Conservation (phyloP, 2,113 vertebrate genomes). For the Sinosuthora webbiana region DNA sequence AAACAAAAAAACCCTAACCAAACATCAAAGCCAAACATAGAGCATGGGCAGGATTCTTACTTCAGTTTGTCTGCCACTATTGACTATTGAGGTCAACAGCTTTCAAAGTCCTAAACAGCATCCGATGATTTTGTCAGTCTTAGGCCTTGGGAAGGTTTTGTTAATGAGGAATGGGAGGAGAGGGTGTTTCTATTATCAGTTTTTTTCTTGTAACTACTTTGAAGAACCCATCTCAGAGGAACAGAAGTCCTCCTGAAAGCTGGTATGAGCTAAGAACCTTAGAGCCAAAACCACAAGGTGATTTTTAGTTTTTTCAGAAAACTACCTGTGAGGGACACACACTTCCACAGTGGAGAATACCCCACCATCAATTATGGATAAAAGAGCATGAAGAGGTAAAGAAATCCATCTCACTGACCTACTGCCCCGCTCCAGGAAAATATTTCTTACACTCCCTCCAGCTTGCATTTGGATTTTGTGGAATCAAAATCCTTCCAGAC, state of each 20-base stretch:
- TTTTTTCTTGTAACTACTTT: not conserved
- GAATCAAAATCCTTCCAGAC: not conserved
- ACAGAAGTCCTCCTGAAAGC: not conserved
- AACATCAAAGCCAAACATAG: not conserved
- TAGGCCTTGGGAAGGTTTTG: not conserved
- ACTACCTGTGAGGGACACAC: not conserved
- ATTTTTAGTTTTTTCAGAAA: not conserved
- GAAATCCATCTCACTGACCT: not conserved
- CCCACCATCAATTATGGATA: not conserved
- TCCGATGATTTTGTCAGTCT: fast-evolving
- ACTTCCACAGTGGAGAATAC: not conserved
- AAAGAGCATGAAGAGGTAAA: not conserved
- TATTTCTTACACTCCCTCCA: not conserved
- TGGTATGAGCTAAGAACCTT: not conserved
- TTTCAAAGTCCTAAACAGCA: not conserved
- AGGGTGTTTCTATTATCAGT: not conserved
- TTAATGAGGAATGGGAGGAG: not conserved
- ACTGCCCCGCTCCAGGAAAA: not conserved
- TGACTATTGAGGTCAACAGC: not conserved
- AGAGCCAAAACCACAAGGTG: not conserved
- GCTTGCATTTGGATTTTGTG: not conserved
- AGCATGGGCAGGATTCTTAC: not conserved
- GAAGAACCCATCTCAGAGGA: not conserved
- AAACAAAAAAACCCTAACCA: not conserved
- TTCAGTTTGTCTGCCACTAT: not conserved